These are phyloP conservation scores for Hypothenemus hampei DNA, from an alignment of 1,140 invertebrate species.

Conservation along the genomic window DNA sequence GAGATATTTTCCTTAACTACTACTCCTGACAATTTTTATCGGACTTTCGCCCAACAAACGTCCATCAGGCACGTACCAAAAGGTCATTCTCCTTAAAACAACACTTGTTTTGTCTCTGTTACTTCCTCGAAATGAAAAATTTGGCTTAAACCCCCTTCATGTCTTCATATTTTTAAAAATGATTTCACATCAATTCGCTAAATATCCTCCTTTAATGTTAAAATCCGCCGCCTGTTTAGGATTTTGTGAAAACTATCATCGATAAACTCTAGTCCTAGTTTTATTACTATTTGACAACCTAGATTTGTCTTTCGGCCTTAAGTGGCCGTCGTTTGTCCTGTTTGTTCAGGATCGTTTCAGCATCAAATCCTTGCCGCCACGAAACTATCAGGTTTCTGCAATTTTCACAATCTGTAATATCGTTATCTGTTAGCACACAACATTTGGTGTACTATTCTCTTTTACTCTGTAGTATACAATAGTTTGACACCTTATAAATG, in stretches of 20 bases:
- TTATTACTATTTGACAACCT: slow-evolving; percentile 15
- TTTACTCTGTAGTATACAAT: no score
- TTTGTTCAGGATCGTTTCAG: slow-evolving; percentile 27
- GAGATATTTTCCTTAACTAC: neutral
- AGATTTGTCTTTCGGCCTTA: slow-evolving; percentile 3
- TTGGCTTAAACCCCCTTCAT: slow-evolving; percentile 1
- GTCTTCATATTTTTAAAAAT: no score
- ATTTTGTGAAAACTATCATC: slow-evolving; percentile 1
- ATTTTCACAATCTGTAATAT: slow-evolving; percentile 9
- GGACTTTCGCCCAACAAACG: neutral
- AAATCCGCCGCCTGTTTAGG: no score
- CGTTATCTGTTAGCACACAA: slow-evolving; percentile 15
- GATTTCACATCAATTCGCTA: slow-evolving; percentile 13
- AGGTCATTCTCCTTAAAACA: slow-evolving; percentile 12
- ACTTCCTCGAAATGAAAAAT: slow-evolving; percentile 4
- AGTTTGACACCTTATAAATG: no score
- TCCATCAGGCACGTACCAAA: slow-evolving; percentile 10
- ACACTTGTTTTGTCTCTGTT: slow-evolving; percentile 13
- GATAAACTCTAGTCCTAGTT: slow-evolving; percentile 10
- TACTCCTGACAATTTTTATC: slow-evolving; percentile 5
- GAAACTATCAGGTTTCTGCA: slow-evolving; percentile 30
- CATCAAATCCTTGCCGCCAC: slow-evolving; percentile 24
- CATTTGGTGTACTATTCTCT: no score
- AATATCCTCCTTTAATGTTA: slow-evolving; percentile 2
- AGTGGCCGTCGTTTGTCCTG: slow-evolving; percentile 18